Conservation (phyloP, 2,797 vertebrate species). For the Eospalax fontanierii region DNA sequence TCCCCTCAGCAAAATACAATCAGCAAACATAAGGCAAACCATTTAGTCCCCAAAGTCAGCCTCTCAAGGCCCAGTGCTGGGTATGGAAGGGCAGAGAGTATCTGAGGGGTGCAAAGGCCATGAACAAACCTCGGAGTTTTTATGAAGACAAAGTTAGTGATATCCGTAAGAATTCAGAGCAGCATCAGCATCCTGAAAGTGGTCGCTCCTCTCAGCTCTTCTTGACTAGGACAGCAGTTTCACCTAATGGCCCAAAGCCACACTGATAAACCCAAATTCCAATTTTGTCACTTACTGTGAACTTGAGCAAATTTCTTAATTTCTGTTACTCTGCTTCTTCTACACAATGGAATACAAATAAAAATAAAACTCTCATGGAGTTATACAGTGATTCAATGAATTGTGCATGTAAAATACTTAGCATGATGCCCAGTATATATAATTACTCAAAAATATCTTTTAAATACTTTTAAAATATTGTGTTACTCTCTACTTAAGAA, state of each 20-base stretch:
- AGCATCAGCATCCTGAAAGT: background rate
- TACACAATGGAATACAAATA: too few relatives aligned
- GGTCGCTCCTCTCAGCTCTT: too few relatives aligned
- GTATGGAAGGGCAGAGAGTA: background rate
- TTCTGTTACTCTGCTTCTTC: background rate
- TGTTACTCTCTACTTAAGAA: constrained; percentile 35
- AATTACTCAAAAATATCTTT: background rate
- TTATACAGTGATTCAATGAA: too few relatives aligned
- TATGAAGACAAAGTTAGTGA: background rate
- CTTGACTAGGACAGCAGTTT: background rate
- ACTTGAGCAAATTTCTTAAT: background rate
- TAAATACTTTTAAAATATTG: background rate
- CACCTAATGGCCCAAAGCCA: background rate
- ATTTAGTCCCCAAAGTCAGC: background rate
- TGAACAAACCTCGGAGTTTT: background rate
- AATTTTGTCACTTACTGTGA: too few relatives aligned
- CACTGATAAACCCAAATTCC: background rate
- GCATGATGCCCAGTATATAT: background rate
- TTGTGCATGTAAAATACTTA: too few relatives aligned
- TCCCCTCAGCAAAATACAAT: background rate
- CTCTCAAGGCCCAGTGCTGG: background rate
- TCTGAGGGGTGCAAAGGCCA: background rate
- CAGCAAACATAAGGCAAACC: background rate
- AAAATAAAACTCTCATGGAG: too few relatives aligned
- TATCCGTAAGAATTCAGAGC: background rate